These are phyloP conservation scores for Diachrysia chrysitis DNA, from an alignment of 2,888 invertebrate genomes.

Conservation along the genomic window DNA sequence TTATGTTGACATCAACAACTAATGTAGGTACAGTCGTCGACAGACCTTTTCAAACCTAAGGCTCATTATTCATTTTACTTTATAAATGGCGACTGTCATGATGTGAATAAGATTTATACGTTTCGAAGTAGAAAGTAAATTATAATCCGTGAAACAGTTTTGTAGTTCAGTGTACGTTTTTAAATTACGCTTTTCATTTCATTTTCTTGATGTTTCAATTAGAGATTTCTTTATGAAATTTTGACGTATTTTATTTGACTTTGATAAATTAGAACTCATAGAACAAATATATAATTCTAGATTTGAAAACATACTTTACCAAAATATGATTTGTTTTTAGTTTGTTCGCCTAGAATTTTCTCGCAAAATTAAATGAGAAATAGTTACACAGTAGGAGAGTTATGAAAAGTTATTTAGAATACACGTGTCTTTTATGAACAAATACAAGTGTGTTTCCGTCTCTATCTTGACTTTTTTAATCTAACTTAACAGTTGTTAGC, in stretches of 20 bases:
- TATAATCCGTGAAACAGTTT: slow-evolving; percentile 8
- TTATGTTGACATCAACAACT: slow-evolving; percentile 6
- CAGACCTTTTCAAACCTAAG: slow-evolving; percentile 1
- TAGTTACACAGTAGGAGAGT: too few species aligned
- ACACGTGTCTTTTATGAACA: too few species aligned
- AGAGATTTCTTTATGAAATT: background rate
- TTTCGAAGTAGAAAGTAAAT: slow-evolving; percentile 12
- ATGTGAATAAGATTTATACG: slow-evolving; percentile 28
- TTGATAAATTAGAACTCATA: background rate
- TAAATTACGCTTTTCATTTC: background rate
- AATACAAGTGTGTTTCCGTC: too few species aligned
- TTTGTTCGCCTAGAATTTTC: too few species aligned
- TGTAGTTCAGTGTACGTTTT: background rate
- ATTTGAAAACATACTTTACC: background rate
- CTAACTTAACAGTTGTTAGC: too few species aligned
- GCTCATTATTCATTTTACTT: slow-evolving; percentile 25
- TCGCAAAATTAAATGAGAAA: background rate
- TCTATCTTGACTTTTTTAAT: too few species aligned
- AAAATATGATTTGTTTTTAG: background rate
- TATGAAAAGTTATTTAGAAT: too few species aligned
- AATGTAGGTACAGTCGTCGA: slow-evolving; percentile 1
- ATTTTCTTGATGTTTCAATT: slow-evolving; percentile 4
- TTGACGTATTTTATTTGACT: background rate
- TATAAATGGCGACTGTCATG: slow-evolving; percentile 23
- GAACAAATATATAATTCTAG: background rate